Base-by-base conservation (phyloP, 2,113 vertebrate genomes). In the Turnix velox region DNA sequence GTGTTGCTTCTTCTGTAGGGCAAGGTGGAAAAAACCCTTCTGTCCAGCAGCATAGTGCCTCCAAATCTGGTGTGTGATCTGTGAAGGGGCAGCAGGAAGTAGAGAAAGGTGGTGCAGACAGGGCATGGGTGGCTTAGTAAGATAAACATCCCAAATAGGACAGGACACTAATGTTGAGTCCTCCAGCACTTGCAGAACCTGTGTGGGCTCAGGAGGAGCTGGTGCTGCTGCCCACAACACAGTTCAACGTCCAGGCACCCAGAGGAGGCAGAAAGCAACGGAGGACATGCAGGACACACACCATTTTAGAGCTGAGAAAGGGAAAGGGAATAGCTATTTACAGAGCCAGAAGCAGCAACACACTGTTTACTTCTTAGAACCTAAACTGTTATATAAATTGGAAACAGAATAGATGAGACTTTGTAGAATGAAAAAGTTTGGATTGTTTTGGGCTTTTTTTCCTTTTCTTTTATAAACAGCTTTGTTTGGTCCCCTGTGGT, bases 371-470 rank as follows among this genome's bases (percentile, higher is more conserved):
- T 87, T 33, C 42, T 59, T 71, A 87, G 89, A 77, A 33, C 23
- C 35, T 55, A 65, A 72, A 82, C 78, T 18, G 7, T 55, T 59
- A 22, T 5, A 48, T 63, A 33, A 19, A 51, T 61, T 72, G 27
- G 74, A 87, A 87, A 72, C 6, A 63, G 62, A 87, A 59, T 55
- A 57, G 27, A 79, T 55, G 58, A 68, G n/a, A 52, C 24, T 73
- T 61, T 19, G 18, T 42, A 72, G n/a, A 84, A 87, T 48, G 27
- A 78, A 22, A 77, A 46, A 46, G 30, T 66, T 31, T 49, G 27
- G 27, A 7, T 9, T 18, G 0, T 0, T 16, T 31, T 12, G n/a
- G n/a, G n/a, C n/a, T 22, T 31, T 22, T 54, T 71, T 46, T 8
- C 9, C 6, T 90, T 79, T 79, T 52, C 15, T 65, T 78, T 76